phyloP scores from a whole-genome alignment of 2,113 vertebrate species.

The Mobula hypostoma region DNA sequence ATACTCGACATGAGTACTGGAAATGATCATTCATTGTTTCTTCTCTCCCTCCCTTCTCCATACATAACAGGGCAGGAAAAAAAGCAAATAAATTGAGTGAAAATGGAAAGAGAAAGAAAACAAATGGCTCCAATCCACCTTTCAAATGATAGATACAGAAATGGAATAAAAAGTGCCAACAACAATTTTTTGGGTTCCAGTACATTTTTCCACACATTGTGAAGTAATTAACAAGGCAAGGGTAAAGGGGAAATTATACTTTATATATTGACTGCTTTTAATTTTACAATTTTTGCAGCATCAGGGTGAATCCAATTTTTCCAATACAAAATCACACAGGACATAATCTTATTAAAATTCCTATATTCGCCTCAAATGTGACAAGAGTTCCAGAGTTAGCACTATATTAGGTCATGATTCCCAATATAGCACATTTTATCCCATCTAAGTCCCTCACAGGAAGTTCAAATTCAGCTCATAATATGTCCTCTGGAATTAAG shows the following conservation, averaged over 20 bases:
- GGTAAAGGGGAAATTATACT: neutral
- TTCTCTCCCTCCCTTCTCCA: neutral
- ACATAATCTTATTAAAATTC: neutral
- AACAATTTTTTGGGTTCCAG: neutral
- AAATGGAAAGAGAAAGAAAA: neutral
- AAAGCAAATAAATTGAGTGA: neutral
- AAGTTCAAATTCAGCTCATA: neutral
- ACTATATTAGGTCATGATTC: neutral
- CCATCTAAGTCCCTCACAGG: neutral
- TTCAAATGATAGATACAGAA: neutral
- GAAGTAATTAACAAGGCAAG: neutral
- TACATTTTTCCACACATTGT: neutral
- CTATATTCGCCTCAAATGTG: neutral
- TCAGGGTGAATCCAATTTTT: neutral
- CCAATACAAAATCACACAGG: neutral
- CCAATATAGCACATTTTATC: neutral
- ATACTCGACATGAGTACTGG: neutral
- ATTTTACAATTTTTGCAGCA: neutral
- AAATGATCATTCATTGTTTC: neutral
- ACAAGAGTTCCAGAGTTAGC: neutral
- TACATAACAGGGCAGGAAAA: neutral
- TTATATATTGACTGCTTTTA: neutral
- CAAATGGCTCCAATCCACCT: neutral
- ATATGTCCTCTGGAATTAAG: neutral
- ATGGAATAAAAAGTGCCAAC: neutral